Evolutionary conservation across 2,113 vertebrate species (phyloP), one percentile per base, ranked within the genome.

Genomic region (Poeciliopsis prolifica): DNA sequence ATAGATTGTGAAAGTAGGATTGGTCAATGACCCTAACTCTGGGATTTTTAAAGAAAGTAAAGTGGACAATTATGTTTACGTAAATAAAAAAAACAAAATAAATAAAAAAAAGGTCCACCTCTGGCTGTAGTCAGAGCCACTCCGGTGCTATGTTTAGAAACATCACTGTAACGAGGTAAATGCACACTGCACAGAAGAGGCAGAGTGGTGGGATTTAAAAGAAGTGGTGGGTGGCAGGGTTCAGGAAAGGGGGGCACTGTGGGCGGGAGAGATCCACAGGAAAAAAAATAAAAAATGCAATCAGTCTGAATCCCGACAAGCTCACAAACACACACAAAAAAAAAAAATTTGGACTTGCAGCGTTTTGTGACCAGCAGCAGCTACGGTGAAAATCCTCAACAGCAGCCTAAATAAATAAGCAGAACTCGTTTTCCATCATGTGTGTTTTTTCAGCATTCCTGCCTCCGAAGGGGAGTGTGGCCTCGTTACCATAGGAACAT

Each of bases 401-500:
- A 44, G 29, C 11, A 77, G 67, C 63, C 65, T 35, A 31, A 75
- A 78, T 65, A 79, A 82, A 72, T 61, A 76, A 71, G 40, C 9
- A 70, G 33, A 81, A 86, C 65, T 78, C 78, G 69, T 67, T 68
- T n/a, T 75, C 35, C 44, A 65, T 87, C 72, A 74, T 31, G 40
- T 80, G 81, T 70, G 74, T 65, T 74, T 67, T 68, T 58, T 80
- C 82, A 78, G 72, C 62, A 40, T 74, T 79, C 65, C 74, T 26
- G 35, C 64, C 69, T 78, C 83, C 87, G 85, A 58, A 78, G 71
- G 60, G 82, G 74, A 90, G 74, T 89, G 89, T 87, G 88, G 88
- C 87, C 86, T 83, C 86, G 91, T 93, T 92, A 87, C 90, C 91
- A 93, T 93, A 86, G 91, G 87, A 92, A 93, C 92, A 61, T 83